Evolutionary conservation across 2,113 vertebrate species (phyloP), one percentile per base, ranked within the genome.

Genomic region (Canis aureus): DNA sequence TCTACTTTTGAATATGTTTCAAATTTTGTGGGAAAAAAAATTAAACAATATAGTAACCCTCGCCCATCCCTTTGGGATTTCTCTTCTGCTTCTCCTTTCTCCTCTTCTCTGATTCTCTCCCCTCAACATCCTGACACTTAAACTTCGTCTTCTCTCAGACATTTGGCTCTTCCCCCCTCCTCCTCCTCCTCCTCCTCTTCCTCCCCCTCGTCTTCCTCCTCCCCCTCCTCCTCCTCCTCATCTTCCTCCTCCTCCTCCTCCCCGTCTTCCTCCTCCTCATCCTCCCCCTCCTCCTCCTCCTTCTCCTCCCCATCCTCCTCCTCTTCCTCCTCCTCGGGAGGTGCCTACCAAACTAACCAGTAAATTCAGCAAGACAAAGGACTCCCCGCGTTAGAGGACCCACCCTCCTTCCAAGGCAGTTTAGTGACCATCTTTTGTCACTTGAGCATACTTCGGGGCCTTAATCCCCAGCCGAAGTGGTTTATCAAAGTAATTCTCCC

Each of bases 401-500:
- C 64, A 32, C 27, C 49, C 66, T 82, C 67, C 90, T 93, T 69
- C 38, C 49, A 53, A 93, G 74, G 96, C 96, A 94, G 90, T 96
- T 95, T 55, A 96, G 87, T 67, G 73, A 57, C 87, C 49, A 83
- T 62, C 92, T 96, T 98, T 98, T 97, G 97, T 97, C 53, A 23
- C 83, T 84, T 71, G 53, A 96, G 92, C 97, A 80, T 96, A 87
- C 94, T 98, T 93, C 73, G 87, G 95, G 57, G 22, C 49, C 84
- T 97, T 98, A 98, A 98, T 98, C 96, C 84, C 53, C 94, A 87
- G 59, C 74, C 82, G 87, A 96, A 98, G 97, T 97, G 87, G 96
- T 96, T 97, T 98, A 98, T 97, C 94, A 97, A 89, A 98, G 96
- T 98, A 93, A 97, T 94, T 98, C 97, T 97, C 88, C 80, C 92